These are phyloP conservation scores for Torymus tubicola DNA, from an alignment of 2,888 invertebrate genomes.

Conservation along the genomic window DNA sequence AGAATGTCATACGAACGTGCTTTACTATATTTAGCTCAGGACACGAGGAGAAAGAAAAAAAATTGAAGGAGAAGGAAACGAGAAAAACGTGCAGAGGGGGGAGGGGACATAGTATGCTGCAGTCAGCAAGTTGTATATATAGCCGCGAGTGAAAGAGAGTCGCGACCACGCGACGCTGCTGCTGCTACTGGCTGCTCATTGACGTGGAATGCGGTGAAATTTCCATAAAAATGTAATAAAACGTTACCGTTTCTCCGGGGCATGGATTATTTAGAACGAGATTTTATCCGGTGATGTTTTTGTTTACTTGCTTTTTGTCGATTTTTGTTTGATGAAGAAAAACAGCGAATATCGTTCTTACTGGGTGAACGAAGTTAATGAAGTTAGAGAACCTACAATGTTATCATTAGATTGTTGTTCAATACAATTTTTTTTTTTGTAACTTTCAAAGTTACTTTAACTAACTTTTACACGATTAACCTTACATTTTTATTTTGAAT, in stretches of 20 bases:
- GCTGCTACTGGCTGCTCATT: slow-evolving; percentile 17
- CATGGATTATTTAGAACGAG: slow-evolving; percentile 4
- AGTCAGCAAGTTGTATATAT: too few species aligned
- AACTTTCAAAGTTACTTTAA: too few species aligned
- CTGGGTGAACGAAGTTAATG: too few species aligned
- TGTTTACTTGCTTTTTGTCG: background rate
- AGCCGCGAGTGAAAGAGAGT: slow-evolving; percentile 25
- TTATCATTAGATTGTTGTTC: too few species aligned
- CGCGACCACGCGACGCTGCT: background rate
- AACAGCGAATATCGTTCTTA: background rate
- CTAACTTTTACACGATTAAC: too few species aligned
- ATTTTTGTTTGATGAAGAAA: slow-evolving; percentile 17
- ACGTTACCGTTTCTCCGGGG: slow-evolving; percentile 3
- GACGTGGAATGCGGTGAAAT: slow-evolving; percentile 41
- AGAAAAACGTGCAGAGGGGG: background rate
- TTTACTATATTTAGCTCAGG: slow-evolving; percentile 28
- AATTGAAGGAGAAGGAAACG: background rate
- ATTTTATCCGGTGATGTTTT: background rate
- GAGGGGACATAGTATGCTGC: too few species aligned
- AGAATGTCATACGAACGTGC: background rate
- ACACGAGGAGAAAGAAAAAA: background rate
- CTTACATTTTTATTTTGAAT: too few species aligned
- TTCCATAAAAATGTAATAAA: slow-evolving; percentile 49
- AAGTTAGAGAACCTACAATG: too few species aligned
- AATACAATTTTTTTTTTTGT: too few species aligned